Conservation (phyloP, 2,113 vertebrate genomes). For the Podarcis cretensis region DNA sequence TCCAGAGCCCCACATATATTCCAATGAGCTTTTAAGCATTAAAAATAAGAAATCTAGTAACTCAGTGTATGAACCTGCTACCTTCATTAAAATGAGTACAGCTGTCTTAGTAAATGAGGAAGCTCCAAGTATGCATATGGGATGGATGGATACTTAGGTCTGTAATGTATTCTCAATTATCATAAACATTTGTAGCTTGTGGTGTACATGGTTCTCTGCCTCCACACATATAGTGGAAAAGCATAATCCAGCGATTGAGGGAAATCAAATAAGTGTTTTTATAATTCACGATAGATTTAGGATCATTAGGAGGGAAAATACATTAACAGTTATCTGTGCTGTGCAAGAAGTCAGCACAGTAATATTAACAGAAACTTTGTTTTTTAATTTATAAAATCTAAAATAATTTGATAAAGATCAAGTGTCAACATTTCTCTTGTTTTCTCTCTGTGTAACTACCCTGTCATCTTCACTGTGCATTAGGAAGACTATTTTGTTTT, state of each 20-base stretch:
- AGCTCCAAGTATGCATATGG: not conserved
- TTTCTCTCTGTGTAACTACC: not conserved
- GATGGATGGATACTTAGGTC: no score
- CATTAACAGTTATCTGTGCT: not conserved
- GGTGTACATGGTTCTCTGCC: not conserved
- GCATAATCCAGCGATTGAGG: not conserved
- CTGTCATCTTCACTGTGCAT: not conserved
- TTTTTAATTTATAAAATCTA: not conserved
- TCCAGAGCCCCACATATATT: not conserved
- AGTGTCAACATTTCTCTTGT: not conserved
- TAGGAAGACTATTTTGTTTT: conserved; percentile 14
- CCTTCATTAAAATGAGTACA: not conserved
- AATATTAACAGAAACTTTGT: not conserved
- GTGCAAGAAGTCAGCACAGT: not conserved
- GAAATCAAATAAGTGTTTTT: not conserved
- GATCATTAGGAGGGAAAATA: not conserved
- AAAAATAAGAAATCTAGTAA: not conserved
- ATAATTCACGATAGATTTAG: not conserved
- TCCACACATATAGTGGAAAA: not conserved
- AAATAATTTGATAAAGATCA: not conserved
- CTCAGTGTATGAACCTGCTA: not conserved
- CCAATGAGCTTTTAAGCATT: not conserved
- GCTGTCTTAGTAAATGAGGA: not conserved
- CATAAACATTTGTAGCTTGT: not conserved
- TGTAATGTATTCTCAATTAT: not conserved